Percentiles rank a stretch among this genome's conserved stretches.
These are phyloP conservation scores for Lasioglossum vierecki DNA, from an alignment of 2,888 invertebrate species.

Conservation along the genomic window DNA sequence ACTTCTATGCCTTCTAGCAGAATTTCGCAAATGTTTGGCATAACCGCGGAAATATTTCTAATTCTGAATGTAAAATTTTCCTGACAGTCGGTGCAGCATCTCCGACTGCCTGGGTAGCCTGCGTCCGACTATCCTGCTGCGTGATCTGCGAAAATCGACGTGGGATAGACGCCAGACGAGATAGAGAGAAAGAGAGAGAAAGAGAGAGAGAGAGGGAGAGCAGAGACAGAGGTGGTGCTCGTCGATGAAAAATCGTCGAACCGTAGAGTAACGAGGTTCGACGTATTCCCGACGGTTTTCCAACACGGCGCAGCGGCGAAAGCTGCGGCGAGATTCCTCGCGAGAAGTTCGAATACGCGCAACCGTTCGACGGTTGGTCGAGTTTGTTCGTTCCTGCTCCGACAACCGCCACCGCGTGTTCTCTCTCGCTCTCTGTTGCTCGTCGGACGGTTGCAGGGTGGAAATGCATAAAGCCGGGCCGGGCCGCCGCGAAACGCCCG, in stretches of 20 bases:
- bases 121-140: constrained; percentile 2
- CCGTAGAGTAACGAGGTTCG: constrained; percentile 22
- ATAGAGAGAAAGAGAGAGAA: not conserved
- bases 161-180: not conserved
- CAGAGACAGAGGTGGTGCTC: not conserved
- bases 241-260: constrained; percentile 20
- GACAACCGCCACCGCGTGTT: not conserved
- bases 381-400: not conserved
- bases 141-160: constrained; percentile 6
- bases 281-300: constrained; percentile 18
- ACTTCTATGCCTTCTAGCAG: too few relatives aligned
- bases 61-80: constrained; percentile 3
- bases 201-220: too few relatives aligned
- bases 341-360: constrained; percentile 15
- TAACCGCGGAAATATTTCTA: not conserved
- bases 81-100: not conserved
- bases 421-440: not conserved
- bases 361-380: not conserved
- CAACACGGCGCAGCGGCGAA: not conserved
- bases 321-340: constrained; percentile 14
- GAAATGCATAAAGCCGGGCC: constrained; percentile 12
- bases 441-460: not conserved
- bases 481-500: constrained; percentile 14
- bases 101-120: too few relatives aligned
- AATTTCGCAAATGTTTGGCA: not conserved